phyloP scores from a whole-genome alignment of 2,113 vertebrate genomes.

The Callorhinus ursinus region DNA sequence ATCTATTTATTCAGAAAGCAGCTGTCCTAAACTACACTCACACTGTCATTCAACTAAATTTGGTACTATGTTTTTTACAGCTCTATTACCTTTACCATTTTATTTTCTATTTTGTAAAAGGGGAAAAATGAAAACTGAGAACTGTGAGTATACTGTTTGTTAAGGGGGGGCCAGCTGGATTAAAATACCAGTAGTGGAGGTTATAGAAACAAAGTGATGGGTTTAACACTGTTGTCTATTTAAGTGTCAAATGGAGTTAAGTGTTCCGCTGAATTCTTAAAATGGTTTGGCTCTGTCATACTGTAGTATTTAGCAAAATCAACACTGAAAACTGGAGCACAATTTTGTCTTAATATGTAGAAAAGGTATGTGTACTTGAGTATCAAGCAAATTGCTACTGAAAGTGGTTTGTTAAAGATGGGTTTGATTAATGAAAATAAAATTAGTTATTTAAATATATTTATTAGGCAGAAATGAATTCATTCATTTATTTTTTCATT shows the following conservation, averaged over 20 bases:
- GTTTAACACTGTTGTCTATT: neutral
- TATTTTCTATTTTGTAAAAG: conserved; percentile 50
- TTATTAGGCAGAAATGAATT: neutral
- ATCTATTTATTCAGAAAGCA: conserved; percentile 50
- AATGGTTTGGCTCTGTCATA: neutral
- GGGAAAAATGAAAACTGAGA: neutral
- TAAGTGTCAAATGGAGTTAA: neutral
- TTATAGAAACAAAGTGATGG: conserved; percentile 2
- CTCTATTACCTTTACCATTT: conserved; percentile 61
- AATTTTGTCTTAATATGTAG: neutral
- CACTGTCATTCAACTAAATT: conserved; percentile 46
- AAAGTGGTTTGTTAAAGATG: neutral
- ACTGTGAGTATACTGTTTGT: conserved; percentile 22
- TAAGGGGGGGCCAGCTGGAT: neutral
- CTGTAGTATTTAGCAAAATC: neutral
- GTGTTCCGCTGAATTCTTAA: conserved; percentile 31
- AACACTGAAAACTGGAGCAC: neutral
- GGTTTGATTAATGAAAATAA: conserved; percentile 34
- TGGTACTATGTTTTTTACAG: conserved; percentile 51
- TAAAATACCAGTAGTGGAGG: conserved; percentile 11
- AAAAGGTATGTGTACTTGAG: neutral
- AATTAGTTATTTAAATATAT: neutral
- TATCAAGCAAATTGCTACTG: conserved; percentile 20
- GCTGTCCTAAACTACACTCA: conserved; percentile 22
- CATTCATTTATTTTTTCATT: neutral